These are phyloP conservation scores for Vanessa tameamea DNA, from an alignment of 1,140 invertebrate species.

Conservation along the genomic window DNA sequence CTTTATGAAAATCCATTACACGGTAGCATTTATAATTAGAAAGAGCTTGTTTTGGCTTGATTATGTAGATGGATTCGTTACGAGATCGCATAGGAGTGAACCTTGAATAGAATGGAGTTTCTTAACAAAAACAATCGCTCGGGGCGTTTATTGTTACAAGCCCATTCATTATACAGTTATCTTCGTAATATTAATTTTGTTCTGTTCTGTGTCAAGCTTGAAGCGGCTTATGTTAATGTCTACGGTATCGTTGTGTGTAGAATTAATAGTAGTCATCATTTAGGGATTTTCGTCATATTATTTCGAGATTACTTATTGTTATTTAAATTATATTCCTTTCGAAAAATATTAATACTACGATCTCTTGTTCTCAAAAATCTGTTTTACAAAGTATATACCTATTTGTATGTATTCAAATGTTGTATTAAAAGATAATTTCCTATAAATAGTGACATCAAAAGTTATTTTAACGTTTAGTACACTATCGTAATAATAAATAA, in stretches of 20 bases:
- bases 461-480: too few relatives aligned
- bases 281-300: constrained; percentile 8
- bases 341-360: background rate
- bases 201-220: constrained; percentile 42
- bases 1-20: constrained; percentile 39
- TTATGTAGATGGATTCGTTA: constrained; percentile 39
- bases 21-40: constrained; percentile 37
- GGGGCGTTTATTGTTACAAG: constrained; percentile 62
- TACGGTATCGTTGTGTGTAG: constrained; percentile 30
- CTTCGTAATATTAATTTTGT: constrained; percentile 54
- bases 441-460: too few relatives aligned
- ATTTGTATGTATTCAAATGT: too few relatives aligned
- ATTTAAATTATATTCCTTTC: background rate
- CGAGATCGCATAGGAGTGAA: constrained; percentile 33
- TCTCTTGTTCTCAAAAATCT: background rate
- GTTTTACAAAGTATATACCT: too few relatives aligned
- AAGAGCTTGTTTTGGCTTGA: constrained; percentile 35
- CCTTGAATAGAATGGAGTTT: constrained; percentile 36
- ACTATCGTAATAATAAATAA: too few relatives aligned
- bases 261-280: constrained; percentile 26
- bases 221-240: constrained; percentile 42
- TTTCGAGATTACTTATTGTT: background rate
- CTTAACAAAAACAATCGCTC: constrained; percentile 60
- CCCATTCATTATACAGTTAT: constrained; percentile 58
- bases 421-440: too few relatives aligned